A percentile compares a stretch with the other conserved stretches of the same genome.
Evolutionary conservation across 2,113 vertebrate species (phyloP).

Genomic region (Pomatorhinus ruficollis): DNA sequence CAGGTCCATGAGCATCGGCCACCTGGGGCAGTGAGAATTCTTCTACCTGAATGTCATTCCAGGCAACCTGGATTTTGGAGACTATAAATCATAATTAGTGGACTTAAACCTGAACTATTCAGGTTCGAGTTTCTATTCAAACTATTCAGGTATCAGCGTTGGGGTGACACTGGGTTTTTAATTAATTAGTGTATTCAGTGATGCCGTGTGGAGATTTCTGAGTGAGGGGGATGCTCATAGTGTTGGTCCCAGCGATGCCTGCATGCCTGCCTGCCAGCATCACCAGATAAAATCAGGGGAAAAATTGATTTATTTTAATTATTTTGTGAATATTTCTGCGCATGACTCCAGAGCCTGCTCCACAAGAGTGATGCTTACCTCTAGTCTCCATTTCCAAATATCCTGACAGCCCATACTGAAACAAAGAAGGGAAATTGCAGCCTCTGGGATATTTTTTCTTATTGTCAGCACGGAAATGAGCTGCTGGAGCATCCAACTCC

Average conservation of each 20-base stretch:
- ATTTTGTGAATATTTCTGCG: background rate
- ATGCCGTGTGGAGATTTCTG: background rate
- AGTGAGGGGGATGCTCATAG: background rate
- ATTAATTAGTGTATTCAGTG: background rate
- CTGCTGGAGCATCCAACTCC: background rate
- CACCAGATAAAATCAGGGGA: background rate
- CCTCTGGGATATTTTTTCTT: background rate
- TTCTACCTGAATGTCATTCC: background rate
- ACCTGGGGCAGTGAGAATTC: background rate
- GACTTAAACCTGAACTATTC: background rate
- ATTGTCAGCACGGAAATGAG: background rate
- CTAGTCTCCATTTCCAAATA: background rate
- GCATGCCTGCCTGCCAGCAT: background rate
- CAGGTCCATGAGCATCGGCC: background rate
- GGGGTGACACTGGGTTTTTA: rapidly evolving
- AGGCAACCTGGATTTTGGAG: background rate
- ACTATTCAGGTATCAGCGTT: too few species aligned
- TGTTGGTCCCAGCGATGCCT: rapidly evolving
- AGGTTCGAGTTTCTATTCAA: too few species aligned
- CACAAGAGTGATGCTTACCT: background rate
- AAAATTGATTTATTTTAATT: background rate
- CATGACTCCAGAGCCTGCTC: background rate
- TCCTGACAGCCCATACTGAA: background rate
- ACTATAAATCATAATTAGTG: background rate
- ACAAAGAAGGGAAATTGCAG: background rate